Base-by-base conservation (phyloP, 2,797 vertebrate species). In the Cichlasoma orientale region DNA sequence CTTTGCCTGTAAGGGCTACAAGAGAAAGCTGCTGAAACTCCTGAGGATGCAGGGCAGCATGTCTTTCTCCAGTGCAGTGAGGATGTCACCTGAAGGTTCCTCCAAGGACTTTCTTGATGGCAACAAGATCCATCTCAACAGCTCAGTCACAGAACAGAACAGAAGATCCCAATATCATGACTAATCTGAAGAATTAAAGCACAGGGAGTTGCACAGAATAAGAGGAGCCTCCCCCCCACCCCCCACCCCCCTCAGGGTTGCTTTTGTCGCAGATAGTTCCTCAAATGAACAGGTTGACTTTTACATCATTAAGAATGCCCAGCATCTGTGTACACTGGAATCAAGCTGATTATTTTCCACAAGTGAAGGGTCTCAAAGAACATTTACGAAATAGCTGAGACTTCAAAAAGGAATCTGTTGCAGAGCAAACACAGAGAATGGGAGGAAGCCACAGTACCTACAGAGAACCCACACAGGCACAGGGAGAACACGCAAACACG, bases 1-100 rank as follows among this genome's bases (percentile, higher is more conserved):
- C 93, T 99, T 99, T 61, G 97, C 98, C 57, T 99, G 98, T 76
- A 98, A 97, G 92, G 98, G 98, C 85, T 99, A 99, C 91, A 99
- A 99, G 93, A 96, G 95, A 87, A 98, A 97, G 85, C 92, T 99
- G 7, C 85, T 97, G 93, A 97, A 94, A 94, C 95, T 99, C 84
- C 77, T 99, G 68, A 97, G 82, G 90, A 91, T 95, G 11, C 97
- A 97, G 84, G 95, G 95, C 73, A 99, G 97, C 2, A 82, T 96
- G 69, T 98, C 98, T 2, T 94, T 97, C 92, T 99, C 98, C 80
- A 99, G 98, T 0, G 97, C 90, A 2, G 97, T 84, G 59, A 96
- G 93, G 88, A 97, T 96, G 2, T 97, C 95, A 1, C 96, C 96
- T 0, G 98, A 99, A 33, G 97, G 96, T 86, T 97, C 95, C 54